phyloP scores from a whole-genome alignment of 2,113 vertebrate species.

The Ctenomys sociabilis region DNA sequence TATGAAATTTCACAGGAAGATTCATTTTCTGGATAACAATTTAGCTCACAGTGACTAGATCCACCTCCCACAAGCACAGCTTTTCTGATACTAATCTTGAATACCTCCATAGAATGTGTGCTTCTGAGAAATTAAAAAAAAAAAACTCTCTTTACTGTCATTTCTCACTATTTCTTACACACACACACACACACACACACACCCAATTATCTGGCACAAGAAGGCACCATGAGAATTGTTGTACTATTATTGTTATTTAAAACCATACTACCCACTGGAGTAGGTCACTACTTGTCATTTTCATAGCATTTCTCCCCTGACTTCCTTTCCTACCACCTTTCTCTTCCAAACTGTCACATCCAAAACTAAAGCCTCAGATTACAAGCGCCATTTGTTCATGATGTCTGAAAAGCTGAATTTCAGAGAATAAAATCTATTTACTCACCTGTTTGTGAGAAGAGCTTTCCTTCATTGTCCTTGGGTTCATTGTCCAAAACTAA shows the following conservation, averaged over 20 bases:
- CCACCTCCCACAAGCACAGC: not conserved
- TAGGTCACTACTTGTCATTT: not conserved
- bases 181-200: not conserved
- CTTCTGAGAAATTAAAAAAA: not conserved
- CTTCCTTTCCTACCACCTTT: not conserved
- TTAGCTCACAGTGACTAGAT: not conserved
- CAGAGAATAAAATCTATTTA: conserved; percentile 1
- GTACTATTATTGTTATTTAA: not conserved
- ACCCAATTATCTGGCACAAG: not conserved
- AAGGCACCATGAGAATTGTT: not conserved
- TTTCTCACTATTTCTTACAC: not conserved
- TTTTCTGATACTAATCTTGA: not conserved
- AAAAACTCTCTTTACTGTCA: not conserved
- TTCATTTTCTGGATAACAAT: not conserved
- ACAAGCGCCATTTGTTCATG: not conserved
- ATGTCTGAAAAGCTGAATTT: not conserved
- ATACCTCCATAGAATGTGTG: not conserved
- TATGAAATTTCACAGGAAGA: not conserved
- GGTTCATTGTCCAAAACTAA: not conserved
- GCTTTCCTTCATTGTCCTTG: not conserved
- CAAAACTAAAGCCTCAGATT: not conserved
- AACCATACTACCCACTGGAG: not conserved
- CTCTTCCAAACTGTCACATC: not conserved
- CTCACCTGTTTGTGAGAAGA: not conserved
- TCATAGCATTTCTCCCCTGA: not conserved